phyloP scores from a whole-genome alignment of 2,797 vertebrate species.

The Gobionotothen gibberifrons region DNA sequence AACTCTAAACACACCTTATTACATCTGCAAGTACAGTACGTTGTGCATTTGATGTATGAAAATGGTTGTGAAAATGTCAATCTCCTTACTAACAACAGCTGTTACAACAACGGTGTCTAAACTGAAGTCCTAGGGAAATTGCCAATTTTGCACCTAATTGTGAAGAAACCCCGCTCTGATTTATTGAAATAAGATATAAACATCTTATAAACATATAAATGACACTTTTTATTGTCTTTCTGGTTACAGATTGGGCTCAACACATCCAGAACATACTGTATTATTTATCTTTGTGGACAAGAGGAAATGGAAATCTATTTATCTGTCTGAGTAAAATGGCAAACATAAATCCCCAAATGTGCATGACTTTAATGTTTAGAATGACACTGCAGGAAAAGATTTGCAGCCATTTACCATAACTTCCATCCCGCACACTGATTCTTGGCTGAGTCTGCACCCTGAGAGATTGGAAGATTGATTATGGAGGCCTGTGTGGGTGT shows the following conservation, averaged over 20 bases:
- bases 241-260: slow-evolving; percentile 15
- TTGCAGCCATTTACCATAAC: slow-evolving; percentile 68
- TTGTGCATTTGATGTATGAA: background rate
- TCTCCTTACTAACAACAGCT: slow-evolving; percentile 32
- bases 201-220: slow-evolving; percentile 1
- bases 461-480: slow-evolving; percentile 77
- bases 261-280: background rate
- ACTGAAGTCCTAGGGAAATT: background rate
- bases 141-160: background rate
- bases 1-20: background rate
- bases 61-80: slow-evolving; percentile 11
- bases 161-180: slow-evolving; percentile 1
- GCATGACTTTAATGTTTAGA: slow-evolving; percentile 54
- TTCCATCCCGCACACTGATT: slow-evolving; percentile 71
- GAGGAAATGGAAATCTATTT: slow-evolving; percentile 44
- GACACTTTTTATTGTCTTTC: background rate
- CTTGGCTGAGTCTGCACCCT: slow-evolving; percentile 68
- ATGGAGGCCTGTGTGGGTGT: slow-evolving; percentile 70
- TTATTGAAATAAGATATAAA: slow-evolving; percentile 6
- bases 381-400: slow-evolving; percentile 64
- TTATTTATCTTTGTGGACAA: slow-evolving; percentile 26
- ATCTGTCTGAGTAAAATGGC: slow-evolving; percentile 45
- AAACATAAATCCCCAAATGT: slow-evolving; percentile 56
- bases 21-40: background rate
- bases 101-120: background rate